A percentile compares a stretch with the other conserved stretches of the same genome.
phyloP scores from a whole-genome alignment of 2,888 invertebrate species.

The Tinea pellionella region DNA sequence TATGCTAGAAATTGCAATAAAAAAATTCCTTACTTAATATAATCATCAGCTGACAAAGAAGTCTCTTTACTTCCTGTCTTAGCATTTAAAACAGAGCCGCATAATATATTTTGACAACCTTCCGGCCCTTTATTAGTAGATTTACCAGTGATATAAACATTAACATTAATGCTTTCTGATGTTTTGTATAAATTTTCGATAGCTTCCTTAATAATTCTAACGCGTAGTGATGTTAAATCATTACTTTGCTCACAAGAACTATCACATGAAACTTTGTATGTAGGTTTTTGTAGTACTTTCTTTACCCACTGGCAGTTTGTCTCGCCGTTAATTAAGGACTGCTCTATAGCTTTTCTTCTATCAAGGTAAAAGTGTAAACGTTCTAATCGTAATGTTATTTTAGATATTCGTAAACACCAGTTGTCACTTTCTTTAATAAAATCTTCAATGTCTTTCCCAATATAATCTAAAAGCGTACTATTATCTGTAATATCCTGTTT shows the following conservation, averaged over 20 bases:
- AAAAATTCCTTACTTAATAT: constrained; percentile 66
- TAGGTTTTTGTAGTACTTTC: not conserved
- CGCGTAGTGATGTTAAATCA: constrained; percentile 38
- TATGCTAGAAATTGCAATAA: too few relatives aligned
- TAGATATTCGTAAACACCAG: constrained; percentile 58
- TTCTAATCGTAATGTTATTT: constrained; percentile 43
- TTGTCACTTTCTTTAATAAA: constrained; percentile 47
- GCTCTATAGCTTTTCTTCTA: constrained; percentile 34
- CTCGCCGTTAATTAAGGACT: not conserved
- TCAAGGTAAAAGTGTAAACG: constrained; percentile 66
- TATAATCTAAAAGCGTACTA: constrained; percentile 30
- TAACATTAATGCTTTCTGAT: constrained; percentile 15
- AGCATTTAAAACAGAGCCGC: constrained; percentile 73
- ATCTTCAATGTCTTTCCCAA: constrained; percentile 28
- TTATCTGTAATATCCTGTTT: constrained; percentile 16
- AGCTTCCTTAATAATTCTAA: constrained; percentile 35
- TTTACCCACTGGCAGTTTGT: not conserved
- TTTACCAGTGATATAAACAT: constrained; percentile 37
- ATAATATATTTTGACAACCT: constrained; percentile 38
- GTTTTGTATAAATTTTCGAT: constrained; percentile 32
- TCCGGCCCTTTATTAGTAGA: constrained; percentile 34
- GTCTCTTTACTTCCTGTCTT: constrained; percentile 64
- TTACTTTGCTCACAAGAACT: constrained; percentile 29
- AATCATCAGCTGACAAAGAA: constrained; percentile 53
- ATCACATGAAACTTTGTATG: constrained; percentile 24